Evolutionary conservation across 2,113 vertebrate genomes (phyloP).

Genomic region (Phalacrocorax pelagicus): DNA sequence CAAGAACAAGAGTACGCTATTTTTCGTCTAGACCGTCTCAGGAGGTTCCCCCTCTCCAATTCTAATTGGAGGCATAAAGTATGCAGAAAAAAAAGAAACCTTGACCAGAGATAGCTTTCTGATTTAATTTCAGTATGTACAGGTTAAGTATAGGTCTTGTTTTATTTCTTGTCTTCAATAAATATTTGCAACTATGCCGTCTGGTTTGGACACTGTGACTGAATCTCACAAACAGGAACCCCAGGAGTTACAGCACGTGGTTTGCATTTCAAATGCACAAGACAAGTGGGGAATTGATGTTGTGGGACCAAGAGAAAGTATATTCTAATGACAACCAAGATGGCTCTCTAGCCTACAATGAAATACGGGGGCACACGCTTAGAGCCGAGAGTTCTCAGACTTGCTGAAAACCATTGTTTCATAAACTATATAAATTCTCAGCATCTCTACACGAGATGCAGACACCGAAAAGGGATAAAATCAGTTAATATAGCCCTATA

Average conservation of each 20-base stretch:
- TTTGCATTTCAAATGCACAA: background rate
- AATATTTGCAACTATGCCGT: background rate
- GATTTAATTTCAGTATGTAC: background rate
- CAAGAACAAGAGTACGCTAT: background rate
- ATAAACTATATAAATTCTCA: background rate
- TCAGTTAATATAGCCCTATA: background rate
- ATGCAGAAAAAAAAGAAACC: background rate
- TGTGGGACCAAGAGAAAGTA: background rate
- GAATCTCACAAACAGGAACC: background rate
- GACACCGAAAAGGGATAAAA: background rate
- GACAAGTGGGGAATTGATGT: background rate
- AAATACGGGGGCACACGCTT: accelerated
- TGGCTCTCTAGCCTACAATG: background rate
- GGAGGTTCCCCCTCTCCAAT: background rate
- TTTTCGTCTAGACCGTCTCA: background rate
- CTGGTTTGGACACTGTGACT: background rate
- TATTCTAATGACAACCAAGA: background rate
- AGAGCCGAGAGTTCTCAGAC: background rate
- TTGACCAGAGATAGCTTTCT: background rate
- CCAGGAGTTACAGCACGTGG: background rate
- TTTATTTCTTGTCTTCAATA: background rate
- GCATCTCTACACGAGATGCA: background rate
- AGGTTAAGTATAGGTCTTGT: background rate
- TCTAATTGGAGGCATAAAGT: background rate
- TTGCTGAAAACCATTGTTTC: background rate